phyloP scores from a whole-genome alignment of 2,113 vertebrate species.

The Leucoraja erinaceus region DNA sequence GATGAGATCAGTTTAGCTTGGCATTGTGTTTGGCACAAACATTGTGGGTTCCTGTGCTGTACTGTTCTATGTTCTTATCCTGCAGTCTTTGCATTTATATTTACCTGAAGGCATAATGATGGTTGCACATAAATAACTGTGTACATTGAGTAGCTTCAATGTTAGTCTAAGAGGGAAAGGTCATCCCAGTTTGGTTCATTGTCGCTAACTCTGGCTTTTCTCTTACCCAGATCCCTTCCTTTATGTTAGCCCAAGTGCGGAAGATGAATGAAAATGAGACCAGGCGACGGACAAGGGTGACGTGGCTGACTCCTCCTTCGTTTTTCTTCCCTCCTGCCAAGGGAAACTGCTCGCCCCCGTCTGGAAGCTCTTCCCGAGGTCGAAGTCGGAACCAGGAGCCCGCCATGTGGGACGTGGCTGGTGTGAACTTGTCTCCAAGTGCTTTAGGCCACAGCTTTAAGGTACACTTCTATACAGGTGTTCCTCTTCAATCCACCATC shows the following conservation, averaged over 20 bases:
- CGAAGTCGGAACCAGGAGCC: conserved; percentile 10
- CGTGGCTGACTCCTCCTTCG: conserved; percentile 50
- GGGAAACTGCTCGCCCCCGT: not conserved
- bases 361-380: not conserved
- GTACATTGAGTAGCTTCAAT: not conserved
- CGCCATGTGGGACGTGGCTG: not conserved
- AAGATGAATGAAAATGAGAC: conserved; percentile 80
- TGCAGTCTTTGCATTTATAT: too few relatives aligned
- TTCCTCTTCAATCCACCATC: not conserved
- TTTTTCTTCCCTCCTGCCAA: conserved; percentile 17
- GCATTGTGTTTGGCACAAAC: too few relatives aligned
- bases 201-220: not conserved
- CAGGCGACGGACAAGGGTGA: conserved; percentile 65
- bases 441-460: not conserved
- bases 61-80: too few relatives aligned
- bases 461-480: not conserved
- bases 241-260: conserved; percentile 82
- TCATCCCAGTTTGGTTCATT: not conserved
- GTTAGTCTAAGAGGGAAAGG: not conserved
- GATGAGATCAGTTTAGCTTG: too few relatives aligned
- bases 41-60: too few relatives aligned
- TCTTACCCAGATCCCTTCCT: conserved; percentile 71
- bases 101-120: not conserved
- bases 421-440: conserved; percentile 42
- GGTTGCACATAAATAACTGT: not conserved